Evolutionary conservation across 2,888 invertebrate genomes (phyloP).

Genomic region (Leptopilina drosophilae): DNA sequence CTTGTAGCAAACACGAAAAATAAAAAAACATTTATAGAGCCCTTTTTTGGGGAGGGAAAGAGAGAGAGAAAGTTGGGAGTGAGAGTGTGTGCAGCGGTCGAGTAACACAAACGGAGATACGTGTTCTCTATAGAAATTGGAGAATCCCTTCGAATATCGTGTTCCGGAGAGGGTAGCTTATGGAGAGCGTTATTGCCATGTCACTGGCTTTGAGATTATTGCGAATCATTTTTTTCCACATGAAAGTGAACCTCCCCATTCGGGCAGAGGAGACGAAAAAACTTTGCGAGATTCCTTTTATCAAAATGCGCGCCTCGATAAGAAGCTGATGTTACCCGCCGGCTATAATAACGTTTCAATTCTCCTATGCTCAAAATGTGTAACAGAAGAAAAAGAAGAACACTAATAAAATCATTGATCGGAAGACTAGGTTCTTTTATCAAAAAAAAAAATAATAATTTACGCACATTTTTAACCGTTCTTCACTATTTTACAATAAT

Average conservation of each 20-base stretch:
- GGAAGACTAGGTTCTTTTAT: no score
- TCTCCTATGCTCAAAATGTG: conserved; percentile 43
- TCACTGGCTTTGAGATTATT: conserved; percentile 72
- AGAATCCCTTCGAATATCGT: conserved; percentile 56
- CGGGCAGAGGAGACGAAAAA: conserved; percentile 25
- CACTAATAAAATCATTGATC: not conserved
- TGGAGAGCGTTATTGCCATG: conserved; percentile 70
- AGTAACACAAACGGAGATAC: conserved; percentile 34
- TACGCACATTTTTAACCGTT: no score
- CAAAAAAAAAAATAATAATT: no score
- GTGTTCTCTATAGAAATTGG: conserved; percentile 40
- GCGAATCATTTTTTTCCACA: conserved; percentile 72
- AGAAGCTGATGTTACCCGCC: conserved; percentile 44
- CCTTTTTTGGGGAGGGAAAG: not conserved
- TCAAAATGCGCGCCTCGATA: conserved; percentile 33
- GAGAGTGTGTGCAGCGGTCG: conserved; percentile 12
- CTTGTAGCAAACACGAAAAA: conserved; percentile 16
- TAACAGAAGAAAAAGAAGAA: not conserved
- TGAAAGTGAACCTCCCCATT: conserved; percentile 65
- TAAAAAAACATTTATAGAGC: conserved; percentile 22
- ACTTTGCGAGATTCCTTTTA: conserved; percentile 37
- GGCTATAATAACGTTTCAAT: conserved; percentile 54
- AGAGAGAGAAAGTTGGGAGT: no score
- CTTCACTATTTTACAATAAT: no score
- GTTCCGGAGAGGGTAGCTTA: conserved; percentile 64